These are phyloP conservation scores for Silurus meridionalis DNA, from an alignment of 2,113 vertebrate species.

Conservation along the genomic window DNA sequence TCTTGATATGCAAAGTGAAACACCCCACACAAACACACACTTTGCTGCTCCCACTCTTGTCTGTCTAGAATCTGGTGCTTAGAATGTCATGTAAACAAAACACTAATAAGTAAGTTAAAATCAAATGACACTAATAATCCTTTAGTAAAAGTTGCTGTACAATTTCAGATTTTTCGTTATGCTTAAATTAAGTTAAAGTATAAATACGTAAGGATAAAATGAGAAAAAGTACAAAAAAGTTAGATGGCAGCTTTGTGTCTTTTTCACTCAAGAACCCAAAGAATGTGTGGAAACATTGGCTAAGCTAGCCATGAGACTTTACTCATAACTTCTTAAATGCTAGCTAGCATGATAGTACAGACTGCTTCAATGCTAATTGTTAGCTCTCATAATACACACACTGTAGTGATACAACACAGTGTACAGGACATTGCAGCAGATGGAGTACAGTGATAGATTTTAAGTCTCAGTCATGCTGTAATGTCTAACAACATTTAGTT, in stretches of 20 bases:
- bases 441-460: neutral
- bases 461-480: neutral
- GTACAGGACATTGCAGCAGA: neutral
- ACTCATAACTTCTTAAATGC: neutral
- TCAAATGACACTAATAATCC: neutral
- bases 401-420: neutral
- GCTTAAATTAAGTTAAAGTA: neutral
- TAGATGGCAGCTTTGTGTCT: neutral
- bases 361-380: neutral
- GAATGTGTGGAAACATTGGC: neutral
- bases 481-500: neutral
- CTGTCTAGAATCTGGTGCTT: neutral
- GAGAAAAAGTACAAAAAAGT: neutral
- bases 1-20: constrained; percentile 26
- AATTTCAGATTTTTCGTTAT: neutral
- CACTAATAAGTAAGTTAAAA: neutral
- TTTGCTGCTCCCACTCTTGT: neutral
- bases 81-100: constrained; percentile 5
- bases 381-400: neutral
- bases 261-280: neutral
- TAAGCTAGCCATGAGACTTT: neutral
- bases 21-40: neutral
- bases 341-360: neutral
- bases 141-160: neutral
- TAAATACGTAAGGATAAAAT: neutral